Base-by-base conservation (phyloP, 1,140 invertebrate species). In the Drosophila pseudoananassae region DNA sequence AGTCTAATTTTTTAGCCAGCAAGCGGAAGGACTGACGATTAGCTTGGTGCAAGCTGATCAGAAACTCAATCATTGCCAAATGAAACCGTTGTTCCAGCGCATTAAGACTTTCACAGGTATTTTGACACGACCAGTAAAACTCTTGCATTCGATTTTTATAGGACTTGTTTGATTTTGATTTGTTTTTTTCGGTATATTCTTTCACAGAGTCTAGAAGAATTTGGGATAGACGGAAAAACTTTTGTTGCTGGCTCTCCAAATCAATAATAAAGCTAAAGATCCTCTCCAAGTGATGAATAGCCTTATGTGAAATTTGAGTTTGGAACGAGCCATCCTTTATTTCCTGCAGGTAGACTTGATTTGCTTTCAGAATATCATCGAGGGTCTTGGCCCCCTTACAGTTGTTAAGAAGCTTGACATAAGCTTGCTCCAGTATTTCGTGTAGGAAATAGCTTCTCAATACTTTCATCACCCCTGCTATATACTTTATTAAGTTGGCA, bases 301-400 rank as follows among this genome's bases (percentile, higher is more conserved):
- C 38, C n/a, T 31, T 15, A 0, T 7, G 6, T 0, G 14, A 36
- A 8, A 2, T 5, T 20, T 36, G 47, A 4, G 14, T 49, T 47
- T 45, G 59, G 25, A 77, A 50, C 7, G 23, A 6, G 0, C 68
- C 77, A 0, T 7, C 6, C n/a, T 43, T 58, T 1, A 87, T 75
- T 10, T 17, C 20, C 0, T 31, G n/a, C 4, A 85, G 29, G 56
- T 82, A 85, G 1, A 1, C 27, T 17, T 9, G 45, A 29, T 87
- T 76, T 1, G 53, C 38, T 0, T 9, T 14, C 7, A 81, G 38
- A 6, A 87, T 6, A 1, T 77, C 73, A 3, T 87, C 78, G 0
- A 87, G 4, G 4, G 56, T 63, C 0, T 14, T 20, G 2, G 50
- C 43, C 6, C 29, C 1, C 2, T n/a, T 43, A 20, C 43, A 75